A percentile compares a stretch with the other conserved stretches of the same genome.
Evolutionary conservation across 2,888 invertebrate species (phyloP).

Genomic region (Himalopsyche kuldschensis): DNA sequence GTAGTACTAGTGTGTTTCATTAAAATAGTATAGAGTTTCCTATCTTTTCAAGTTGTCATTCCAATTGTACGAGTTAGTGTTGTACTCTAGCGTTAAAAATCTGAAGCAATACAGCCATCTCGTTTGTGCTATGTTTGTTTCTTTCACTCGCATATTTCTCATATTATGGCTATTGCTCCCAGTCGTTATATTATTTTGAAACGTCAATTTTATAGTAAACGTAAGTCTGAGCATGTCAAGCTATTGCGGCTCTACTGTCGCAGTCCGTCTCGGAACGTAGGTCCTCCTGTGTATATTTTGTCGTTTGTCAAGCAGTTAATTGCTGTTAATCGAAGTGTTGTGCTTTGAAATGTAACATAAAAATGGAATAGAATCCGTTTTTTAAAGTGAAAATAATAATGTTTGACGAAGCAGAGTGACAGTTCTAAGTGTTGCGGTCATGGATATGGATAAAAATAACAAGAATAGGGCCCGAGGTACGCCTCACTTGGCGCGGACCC

Average conservation of each 20-base stretch:
- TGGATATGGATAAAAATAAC: slow-evolving; percentile 28
- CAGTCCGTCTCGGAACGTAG: slow-evolving; percentile 9
- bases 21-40: background rate
- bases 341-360: slow-evolving; percentile 8
- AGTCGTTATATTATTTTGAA: slow-evolving; percentile 28
- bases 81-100: slow-evolving; percentile 4
- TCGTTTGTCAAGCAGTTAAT: background rate
- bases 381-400: slow-evolving; percentile 17
- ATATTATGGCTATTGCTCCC: slow-evolving; percentile 46
- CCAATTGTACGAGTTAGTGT: slow-evolving; percentile 38
- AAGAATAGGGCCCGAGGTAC: slow-evolving; percentile 54
- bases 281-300: background rate
- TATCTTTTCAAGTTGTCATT: slow-evolving; percentile 48
- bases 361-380: background rate
- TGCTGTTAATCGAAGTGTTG: slow-evolving; percentile 9
- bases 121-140: background rate
- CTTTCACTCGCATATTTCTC: slow-evolving; percentile 1
- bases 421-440: slow-evolving; percentile 14
- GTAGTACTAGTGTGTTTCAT: background rate
- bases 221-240: slow-evolving; percentile 15
- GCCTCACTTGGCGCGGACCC: slow-evolving; percentile 73
- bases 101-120: background rate
- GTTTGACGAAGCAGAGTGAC: slow-evolving; percentile 15
- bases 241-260: background rate
- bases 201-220: slow-evolving; percentile 29